Conservation (phyloP, 2,113 vertebrate species). For the Ophiodon elongatus region DNA sequence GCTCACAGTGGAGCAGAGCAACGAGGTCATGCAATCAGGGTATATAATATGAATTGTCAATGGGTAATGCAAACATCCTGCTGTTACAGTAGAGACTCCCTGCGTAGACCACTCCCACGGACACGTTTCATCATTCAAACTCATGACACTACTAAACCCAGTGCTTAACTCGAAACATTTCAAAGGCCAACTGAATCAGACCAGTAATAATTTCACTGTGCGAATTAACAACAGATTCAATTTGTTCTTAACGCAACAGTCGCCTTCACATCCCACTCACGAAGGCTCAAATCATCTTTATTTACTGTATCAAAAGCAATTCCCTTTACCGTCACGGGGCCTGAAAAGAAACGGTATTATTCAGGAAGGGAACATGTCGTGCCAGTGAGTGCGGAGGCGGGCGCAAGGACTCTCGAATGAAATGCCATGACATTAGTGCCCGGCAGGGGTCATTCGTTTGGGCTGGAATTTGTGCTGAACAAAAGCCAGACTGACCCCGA, state of each 20-base stretch:
- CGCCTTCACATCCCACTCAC: background rate
- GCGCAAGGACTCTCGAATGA: slow-evolving; percentile 21
- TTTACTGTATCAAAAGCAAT: slow-evolving; percentile 26
- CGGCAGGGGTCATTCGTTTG: slow-evolving; percentile 58
- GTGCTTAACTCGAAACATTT: background rate
- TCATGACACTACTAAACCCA: background rate
- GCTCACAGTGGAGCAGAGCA: background rate
- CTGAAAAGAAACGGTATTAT: slow-evolving; percentile 13
- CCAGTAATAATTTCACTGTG: no score
- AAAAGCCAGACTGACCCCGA: slow-evolving; percentile 62
- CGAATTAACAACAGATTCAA: background rate
- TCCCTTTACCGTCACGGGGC: background rate
- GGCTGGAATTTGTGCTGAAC: slow-evolving; percentile 69
- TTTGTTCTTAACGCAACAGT: background rate
- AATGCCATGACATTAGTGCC: slow-evolving; percentile 39
- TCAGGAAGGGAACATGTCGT: slow-evolving; percentile 41
- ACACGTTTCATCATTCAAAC: background rate
- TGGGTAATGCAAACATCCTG: background rate
- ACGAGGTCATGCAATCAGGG: background rate
- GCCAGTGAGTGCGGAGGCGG: slow-evolving; percentile 27
- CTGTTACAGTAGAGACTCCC: background rate
- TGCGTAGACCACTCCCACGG: background rate
- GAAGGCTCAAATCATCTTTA: background rate
- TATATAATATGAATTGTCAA: background rate
- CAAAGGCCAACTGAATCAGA: background rate